These are phyloP conservation scores for Ruditapes philippinarum DNA, from an alignment of 1,140 invertebrate species.

Conservation along the genomic window DNA sequence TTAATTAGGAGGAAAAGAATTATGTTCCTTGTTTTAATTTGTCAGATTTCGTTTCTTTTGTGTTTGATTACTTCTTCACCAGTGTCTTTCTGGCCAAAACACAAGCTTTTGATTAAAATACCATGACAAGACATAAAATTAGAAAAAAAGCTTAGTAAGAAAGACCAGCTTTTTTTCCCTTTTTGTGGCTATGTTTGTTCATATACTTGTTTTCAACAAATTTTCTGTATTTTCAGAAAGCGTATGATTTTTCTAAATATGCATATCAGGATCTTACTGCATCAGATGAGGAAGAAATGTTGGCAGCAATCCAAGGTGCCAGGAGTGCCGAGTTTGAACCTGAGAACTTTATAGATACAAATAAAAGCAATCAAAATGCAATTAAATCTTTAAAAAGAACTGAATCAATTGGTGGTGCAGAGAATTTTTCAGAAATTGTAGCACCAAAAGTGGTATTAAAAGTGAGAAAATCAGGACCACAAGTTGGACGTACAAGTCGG, in stretches of 20 bases:
- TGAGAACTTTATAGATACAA: slow-evolving; percentile 27
- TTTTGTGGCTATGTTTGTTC: too few relatives aligned
- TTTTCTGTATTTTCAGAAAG: slow-evolving; percentile 52
- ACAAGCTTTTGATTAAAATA: too few relatives aligned
- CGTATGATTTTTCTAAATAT: slow-evolving; percentile 52
- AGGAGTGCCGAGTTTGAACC: slow-evolving; percentile 58
- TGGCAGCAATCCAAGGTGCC: slow-evolving; percentile 50
- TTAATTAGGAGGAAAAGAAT: too few relatives aligned
- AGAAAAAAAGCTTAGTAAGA: too few relatives aligned
- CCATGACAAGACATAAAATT: too few relatives aligned
- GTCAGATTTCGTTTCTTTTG: too few relatives aligned
- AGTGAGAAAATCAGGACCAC: neutral
- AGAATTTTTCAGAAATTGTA: neutral
- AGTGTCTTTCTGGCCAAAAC: too few relatives aligned
- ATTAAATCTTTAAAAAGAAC: neutral
- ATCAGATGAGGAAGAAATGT: slow-evolving; percentile 52
- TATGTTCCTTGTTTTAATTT: too few relatives aligned
- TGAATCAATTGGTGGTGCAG: neutral
- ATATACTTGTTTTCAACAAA: too few relatives aligned
- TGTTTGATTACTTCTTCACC: too few relatives aligned
- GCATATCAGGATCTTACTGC: slow-evolving; percentile 44
- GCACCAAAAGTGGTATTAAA: neutral
- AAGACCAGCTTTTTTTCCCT: too few relatives aligned
- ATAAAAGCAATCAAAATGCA: neutral
- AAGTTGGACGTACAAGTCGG: neutral